These are phyloP conservation scores for Hyles vespertilio DNA, from an alignment of 1,140 invertebrate species.

Conservation along the genomic window DNA sequence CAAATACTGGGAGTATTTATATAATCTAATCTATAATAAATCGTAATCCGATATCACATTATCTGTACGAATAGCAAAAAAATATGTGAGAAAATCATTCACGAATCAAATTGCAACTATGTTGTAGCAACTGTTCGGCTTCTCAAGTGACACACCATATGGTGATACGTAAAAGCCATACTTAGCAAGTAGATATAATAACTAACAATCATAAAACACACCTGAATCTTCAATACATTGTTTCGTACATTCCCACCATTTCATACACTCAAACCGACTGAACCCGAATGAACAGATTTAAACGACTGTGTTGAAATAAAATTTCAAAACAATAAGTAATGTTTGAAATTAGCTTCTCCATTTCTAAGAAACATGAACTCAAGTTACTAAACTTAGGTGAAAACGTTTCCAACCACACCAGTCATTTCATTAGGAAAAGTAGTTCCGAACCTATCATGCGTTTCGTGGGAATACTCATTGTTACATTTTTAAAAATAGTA, in stretches of 20 bases:
- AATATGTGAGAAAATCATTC: background rate
- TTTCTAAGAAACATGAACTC: slow-evolving; percentile 36
- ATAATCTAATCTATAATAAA: too few species aligned
- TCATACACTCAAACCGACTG: background rate
- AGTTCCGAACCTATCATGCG: slow-evolving; percentile 34
- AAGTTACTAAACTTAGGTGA: slow-evolving; percentile 43
- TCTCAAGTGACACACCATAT: slow-evolving; percentile 13
- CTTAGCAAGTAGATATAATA: background rate
- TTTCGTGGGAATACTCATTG: slow-evolving; percentile 27
- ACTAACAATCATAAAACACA: background rate
- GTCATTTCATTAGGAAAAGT: slow-evolving; percentile 26
- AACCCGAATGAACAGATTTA: too few species aligned
- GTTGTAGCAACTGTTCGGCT: background rate
- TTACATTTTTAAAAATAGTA: slow-evolving; percentile 30
- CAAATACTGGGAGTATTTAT: too few species aligned
- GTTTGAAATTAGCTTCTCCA: slow-evolving; percentile 36
- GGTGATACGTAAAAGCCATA: background rate
- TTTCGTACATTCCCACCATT: background rate
- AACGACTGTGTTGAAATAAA: slow-evolving; percentile 14
- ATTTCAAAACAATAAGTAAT: slow-evolving; percentile 35
- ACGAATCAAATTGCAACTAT: background rate
- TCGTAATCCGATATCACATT: too few species aligned
- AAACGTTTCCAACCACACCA: slow-evolving; percentile 5
- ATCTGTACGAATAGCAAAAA: too few species aligned
- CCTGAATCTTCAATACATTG: background rate